phyloP scores from a whole-genome alignment of 2,113 vertebrate genomes.

The Cyphomyrus discorhynchus region DNA sequence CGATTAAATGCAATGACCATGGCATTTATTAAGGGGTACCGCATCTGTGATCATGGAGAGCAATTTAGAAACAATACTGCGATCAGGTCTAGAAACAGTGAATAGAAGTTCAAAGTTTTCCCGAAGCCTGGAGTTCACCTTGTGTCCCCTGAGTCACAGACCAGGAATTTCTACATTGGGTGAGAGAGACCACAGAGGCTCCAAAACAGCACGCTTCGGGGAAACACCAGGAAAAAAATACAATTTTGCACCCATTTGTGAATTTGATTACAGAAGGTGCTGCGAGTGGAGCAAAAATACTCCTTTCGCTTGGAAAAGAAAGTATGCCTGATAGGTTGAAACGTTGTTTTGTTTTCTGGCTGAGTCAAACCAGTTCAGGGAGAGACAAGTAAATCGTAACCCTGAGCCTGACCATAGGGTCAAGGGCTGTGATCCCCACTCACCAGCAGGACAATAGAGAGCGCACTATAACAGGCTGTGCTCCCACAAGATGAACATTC shows the following conservation, averaged over 20 bases:
- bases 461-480: not conserved
- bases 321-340: not conserved
- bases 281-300: not conserved
- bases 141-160: conserved; percentile 18
- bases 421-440: not conserved
- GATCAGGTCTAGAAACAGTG: too few species aligned
- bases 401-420: not conserved
- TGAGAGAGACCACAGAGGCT: conserved; percentile 38
- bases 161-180: conserved; percentile 49
- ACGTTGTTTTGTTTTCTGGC: not conserved
- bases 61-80: not conserved
- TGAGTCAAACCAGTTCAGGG: not conserved
- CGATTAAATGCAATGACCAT: not conserved
- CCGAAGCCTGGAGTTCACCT: not conserved
- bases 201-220: conserved; percentile 19
- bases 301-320: not conserved
- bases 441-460: not conserved
- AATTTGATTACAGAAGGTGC: conserved; percentile 20
- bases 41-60: not conserved
- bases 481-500: conserved; percentile 40
- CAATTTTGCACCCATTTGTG: conserved; percentile 33
- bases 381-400: not conserved
- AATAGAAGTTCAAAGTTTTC: not conserved
- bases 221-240: conserved; percentile 37
- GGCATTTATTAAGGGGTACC: not conserved